phyloP scores from a whole-genome alignment of 2,113 vertebrate species.

The Galemys pyrenaicus region DNA sequence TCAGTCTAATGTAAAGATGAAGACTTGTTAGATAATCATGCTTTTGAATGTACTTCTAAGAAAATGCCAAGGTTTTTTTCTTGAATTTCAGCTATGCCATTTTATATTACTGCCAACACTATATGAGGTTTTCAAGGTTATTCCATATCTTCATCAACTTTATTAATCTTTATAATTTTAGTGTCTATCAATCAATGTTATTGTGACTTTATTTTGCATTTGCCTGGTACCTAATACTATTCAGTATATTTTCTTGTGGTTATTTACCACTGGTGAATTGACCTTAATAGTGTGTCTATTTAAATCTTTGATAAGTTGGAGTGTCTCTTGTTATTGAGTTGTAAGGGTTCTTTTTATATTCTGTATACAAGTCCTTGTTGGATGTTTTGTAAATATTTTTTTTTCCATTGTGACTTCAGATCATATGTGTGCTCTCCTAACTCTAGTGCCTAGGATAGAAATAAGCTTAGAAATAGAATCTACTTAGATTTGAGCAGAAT shows the following conservation, averaged over 20 bases:
- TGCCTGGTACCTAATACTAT: neutral
- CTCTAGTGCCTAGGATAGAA: neutral
- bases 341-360: neutral
- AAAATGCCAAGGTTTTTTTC: neutral
- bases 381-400: conserved; percentile 35
- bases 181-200: no score
- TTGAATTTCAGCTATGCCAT: neutral
- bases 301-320: conserved; percentile 10
- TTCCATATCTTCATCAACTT: neutral
- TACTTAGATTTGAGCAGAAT: neutral
- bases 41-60: conserved; percentile 14
- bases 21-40: neutral
- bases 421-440: neutral
- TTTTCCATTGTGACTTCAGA: neutral
- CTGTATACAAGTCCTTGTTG: neutral
- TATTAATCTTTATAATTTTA: neutral
- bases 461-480: neutral
- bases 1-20: neutral
- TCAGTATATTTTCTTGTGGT: neutral
- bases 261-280: neutral
- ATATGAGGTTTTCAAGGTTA: neutral
- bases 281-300: neutral
- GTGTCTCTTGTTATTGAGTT: neutral
- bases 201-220: neutral
- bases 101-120: neutral